A percentile compares a stretch with the other conserved stretches of the same genome.
These are phyloP conservation scores for Nomada ruficornis DNA, from an alignment of 2,888 invertebrate genomes.

Conservation along the genomic window DNA sequence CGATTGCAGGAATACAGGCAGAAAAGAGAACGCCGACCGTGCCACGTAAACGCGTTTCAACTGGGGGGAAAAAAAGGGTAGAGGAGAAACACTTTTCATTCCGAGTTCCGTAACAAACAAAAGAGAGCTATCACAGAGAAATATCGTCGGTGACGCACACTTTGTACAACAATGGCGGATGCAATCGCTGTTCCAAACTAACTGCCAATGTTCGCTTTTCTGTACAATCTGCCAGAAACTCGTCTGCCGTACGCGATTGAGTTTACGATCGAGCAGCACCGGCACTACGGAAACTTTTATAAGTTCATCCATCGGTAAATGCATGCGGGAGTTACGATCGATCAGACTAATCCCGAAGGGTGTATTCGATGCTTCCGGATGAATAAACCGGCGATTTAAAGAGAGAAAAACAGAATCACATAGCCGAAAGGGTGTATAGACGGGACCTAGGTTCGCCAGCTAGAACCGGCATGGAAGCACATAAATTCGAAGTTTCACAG, in stretches of 20 bases:
- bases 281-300: slow-evolving; percentile 58
- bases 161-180: slow-evolving; percentile 38
- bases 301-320: slow-evolving; percentile 51
- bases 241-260: slow-evolving; percentile 47
- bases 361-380: slow-evolving; percentile 49
- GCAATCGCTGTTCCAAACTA: slow-evolving; percentile 46
- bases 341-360: slow-evolving; percentile 53
- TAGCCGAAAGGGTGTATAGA: not conserved
- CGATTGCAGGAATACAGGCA: not conserved
- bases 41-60: slow-evolving; percentile 5
- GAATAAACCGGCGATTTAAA: slow-evolving; percentile 51
- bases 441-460: not conserved
- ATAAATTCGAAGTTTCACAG: not conserved
- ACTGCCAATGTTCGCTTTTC: slow-evolving; percentile 45
- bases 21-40: not conserved
- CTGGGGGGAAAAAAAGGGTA: not conserved
- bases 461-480: not conserved
- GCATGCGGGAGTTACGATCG: slow-evolving; percentile 53
- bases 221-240: slow-evolving; percentile 59
- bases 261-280: slow-evolving; percentile 55
- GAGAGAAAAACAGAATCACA: slow-evolving; percentile 12
- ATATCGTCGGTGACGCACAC: slow-evolving; percentile 31
- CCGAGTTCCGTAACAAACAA: slow-evolving; percentile 34
- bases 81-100: slow-evolving; percentile 27
- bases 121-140: slow-evolving; percentile 23